A percentile compares a stretch with the other conserved stretches of the same genome.
These are phyloP conservation scores for Muntiacus reevesi DNA, from an alignment of 2,113 vertebrate genomes.

Conservation along the genomic window DNA sequence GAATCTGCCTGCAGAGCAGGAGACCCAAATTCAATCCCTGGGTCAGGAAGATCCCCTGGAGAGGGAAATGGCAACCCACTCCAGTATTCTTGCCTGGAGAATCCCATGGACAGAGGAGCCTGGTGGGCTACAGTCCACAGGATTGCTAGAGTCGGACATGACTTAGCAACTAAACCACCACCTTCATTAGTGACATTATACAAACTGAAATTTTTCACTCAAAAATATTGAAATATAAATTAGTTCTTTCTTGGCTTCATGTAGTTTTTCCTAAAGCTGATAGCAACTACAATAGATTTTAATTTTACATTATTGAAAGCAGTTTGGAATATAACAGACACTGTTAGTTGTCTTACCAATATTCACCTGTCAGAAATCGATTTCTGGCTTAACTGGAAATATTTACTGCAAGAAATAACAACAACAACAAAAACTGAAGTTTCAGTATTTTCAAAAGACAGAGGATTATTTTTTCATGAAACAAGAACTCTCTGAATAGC, in stretches of 20 bases:
- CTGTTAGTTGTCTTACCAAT: not conserved
- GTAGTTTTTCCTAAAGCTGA: not conserved
- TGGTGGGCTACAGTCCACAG: not conserved
- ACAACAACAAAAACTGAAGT: not conserved
- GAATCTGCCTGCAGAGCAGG: not conserved
- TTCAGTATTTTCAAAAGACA: not conserved
- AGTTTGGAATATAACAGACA: not conserved
- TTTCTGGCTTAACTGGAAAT: not conserved
- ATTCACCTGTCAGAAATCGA: not conserved
- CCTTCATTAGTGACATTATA: not conserved
- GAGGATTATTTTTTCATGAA: not conserved
- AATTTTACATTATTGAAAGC: not conserved
- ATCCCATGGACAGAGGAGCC: not conserved
- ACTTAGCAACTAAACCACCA: not conserved
- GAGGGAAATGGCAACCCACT: not conserved
- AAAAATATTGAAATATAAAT: not conserved
- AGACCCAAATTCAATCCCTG: not conserved
- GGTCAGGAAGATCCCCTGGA: not conserved
- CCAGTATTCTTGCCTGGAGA: not conserved
- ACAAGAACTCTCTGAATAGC: not conserved
- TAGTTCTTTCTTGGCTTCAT: not conserved
- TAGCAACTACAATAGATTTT: not conserved
- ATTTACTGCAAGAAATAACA: not conserved
- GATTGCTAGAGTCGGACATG: not conserved
- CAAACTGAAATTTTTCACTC: not conserved